These are phyloP conservation scores for Lingula anatina DNA, from an alignment of 2,888 invertebrate species.

Conservation along the genomic window DNA sequence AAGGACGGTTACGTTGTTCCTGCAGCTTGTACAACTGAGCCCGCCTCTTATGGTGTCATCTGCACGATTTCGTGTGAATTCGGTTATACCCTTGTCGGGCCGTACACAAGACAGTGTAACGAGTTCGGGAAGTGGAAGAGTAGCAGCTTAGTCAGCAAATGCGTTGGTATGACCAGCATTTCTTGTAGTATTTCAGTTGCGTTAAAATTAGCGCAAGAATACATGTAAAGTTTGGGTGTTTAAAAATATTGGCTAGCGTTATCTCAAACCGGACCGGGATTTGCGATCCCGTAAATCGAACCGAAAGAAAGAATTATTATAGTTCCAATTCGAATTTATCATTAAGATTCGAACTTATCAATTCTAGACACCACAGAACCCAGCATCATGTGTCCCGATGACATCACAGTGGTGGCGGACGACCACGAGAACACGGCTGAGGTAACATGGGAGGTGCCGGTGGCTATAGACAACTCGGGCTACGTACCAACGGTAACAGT, in stretches of 20 bases:
- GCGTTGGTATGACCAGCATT: slow-evolving; percentile 53
- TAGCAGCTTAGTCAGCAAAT: slow-evolving; percentile 53
- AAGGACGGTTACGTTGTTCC: slow-evolving; percentile 59
- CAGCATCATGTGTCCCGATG: slow-evolving; percentile 58
- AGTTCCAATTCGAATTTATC: too few species aligned
- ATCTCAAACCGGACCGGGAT: too few species aligned
- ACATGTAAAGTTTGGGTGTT: too few species aligned
- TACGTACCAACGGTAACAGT: slow-evolving; percentile 58
- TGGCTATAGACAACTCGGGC: slow-evolving; percentile 60
- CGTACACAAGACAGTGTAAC: slow-evolving; percentile 56
- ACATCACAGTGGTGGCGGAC: slow-evolving; percentile 55
- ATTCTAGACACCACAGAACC: slow-evolving; percentile 60
- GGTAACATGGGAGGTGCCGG: slow-evolving; percentile 56
- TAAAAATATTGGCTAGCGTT: too few species aligned
- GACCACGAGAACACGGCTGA: slow-evolving; percentile 57
- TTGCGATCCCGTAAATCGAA: too few species aligned
- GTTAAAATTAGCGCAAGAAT: too few species aligned
- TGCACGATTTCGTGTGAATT: slow-evolving; percentile 60
- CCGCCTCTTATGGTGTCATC: slow-evolving; percentile 59
- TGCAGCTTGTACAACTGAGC: slow-evolving; percentile 56
- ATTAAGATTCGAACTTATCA: too few species aligned
- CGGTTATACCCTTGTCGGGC: slow-evolving; percentile 61
- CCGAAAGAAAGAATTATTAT: too few species aligned
- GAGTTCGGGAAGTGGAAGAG: slow-evolving; percentile 56
- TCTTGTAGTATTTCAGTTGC: background rate